Conservation (phyloP, 2,888 invertebrate species). For the Petrophora chlorosata region DNA sequence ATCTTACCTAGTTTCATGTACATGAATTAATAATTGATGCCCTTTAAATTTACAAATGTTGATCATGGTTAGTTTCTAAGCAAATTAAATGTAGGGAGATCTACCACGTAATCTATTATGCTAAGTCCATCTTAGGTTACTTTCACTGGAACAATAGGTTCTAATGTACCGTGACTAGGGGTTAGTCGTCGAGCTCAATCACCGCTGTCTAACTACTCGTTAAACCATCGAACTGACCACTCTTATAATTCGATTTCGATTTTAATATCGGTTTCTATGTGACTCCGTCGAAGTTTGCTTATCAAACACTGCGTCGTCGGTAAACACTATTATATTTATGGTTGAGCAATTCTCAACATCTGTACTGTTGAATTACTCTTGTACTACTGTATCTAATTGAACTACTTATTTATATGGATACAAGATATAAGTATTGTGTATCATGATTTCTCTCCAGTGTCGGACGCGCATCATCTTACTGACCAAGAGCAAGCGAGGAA, state of each 20-base stretch:
- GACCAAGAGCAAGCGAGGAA: constrained; percentile 68
- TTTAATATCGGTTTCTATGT: constrained; percentile 33
- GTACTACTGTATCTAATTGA: background rate
- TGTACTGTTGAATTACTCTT: background rate
- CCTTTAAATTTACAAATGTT: too few relatives aligned
- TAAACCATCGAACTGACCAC: constrained; percentile 48
- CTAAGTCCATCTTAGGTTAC: constrained; percentile 32
- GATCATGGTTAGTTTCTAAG: background rate
- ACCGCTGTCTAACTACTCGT: constrained; percentile 50
- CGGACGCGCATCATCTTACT: constrained; percentile 70
- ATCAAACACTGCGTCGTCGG: too few relatives aligned
- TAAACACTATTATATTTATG: too few relatives aligned
- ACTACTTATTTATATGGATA: constrained; percentile 4
- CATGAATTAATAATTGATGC: too few relatives aligned
- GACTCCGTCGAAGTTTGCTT: background rate
- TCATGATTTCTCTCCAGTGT: constrained; percentile 70
- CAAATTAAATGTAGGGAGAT: background rate
- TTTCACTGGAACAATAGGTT: constrained; percentile 54
- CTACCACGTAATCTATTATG: constrained; percentile 7
- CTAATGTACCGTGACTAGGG: constrained; percentile 61
- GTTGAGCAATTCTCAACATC: too few relatives aligned
- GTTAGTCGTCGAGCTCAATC: constrained; percentile 52
- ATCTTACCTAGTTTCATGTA: too few relatives aligned
- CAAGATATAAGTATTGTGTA: constrained; percentile 50
- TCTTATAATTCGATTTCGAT: constrained; percentile 45